A percentile compares a stretch with the other conserved stretches of the same genome.
Evolutionary conservation across 2,797 vertebrate species (phyloP).

Genomic region (Hyperoplus immaculatus): DNA sequence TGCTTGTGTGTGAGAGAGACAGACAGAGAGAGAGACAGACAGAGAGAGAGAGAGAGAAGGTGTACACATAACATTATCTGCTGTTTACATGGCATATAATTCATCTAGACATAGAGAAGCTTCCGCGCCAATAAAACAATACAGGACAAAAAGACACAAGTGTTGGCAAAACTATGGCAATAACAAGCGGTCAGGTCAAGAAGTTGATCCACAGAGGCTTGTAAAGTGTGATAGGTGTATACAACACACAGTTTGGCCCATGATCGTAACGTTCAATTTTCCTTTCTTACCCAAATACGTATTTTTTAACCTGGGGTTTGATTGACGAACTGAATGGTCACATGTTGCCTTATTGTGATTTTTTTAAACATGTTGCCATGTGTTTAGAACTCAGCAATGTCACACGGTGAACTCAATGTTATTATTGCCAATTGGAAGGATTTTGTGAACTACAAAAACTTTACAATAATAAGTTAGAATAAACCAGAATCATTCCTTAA

Average conservation of each 20-base stretch:
- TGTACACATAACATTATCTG: no score
- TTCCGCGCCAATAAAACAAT: not conserved
- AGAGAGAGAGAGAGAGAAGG: no score
- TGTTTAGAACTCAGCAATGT: not conserved
- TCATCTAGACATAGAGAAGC: no score
- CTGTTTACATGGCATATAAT: no score
- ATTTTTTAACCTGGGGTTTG: not conserved
- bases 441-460: slow-evolving; percentile 5
- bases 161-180: not conserved
- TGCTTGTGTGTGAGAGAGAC: no score
- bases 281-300: not conserved
- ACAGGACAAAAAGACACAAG: not conserved
- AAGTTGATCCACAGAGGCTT: not conserved
- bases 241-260: not conserved
- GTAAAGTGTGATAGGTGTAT: not conserved
- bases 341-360: not conserved
- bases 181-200: not conserved
- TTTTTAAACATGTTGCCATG: not conserved
- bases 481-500: slow-evolving; percentile 14
- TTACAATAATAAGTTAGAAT: not conserved
- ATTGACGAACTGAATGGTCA: not conserved
- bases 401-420: not conserved
- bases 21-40: no score
- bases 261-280: not conserved
- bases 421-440: not conserved